Conservation (phyloP, 1,140 invertebrate species). For the Lepidotrigona ventralis region DNA sequence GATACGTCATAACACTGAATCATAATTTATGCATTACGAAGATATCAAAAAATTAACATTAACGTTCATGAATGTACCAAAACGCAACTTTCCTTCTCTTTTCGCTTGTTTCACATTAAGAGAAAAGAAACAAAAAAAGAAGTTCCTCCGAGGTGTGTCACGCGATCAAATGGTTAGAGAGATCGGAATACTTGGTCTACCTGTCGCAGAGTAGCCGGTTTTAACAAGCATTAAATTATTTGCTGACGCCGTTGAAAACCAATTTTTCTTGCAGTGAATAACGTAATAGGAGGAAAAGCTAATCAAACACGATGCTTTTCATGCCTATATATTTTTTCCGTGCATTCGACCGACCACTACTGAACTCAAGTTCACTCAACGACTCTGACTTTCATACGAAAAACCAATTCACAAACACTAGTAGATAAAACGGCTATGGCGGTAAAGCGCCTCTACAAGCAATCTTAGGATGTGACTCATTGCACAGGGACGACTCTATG, state of each 20-base stretch:
- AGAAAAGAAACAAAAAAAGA: background rate
- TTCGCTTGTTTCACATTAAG: background rate
- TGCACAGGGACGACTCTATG: conserved; percentile 45
- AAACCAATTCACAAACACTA: conserved; percentile 50
- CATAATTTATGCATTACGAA: conserved; percentile 2
- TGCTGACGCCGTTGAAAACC: conserved; percentile 5
- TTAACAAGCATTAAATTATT: conserved; percentile 34
- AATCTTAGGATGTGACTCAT: conserved; percentile 61
- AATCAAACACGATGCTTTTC: conserved; percentile 13
- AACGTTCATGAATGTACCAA: background rate
- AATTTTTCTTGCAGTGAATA: background rate
- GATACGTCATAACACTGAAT: conserved; percentile 17
- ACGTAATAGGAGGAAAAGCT: background rate
- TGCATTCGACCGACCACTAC: conserved; percentile 35
- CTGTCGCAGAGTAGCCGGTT: conserved; percentile 42
- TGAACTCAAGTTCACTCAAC: conserved; percentile 17
- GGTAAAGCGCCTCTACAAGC: conserved; percentile 50
- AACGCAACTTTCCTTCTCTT: background rate
- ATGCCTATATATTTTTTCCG: conserved; percentile 12
- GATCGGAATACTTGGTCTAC: conserved; percentile 35
- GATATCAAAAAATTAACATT: background rate
- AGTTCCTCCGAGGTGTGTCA: conserved; percentile 39
- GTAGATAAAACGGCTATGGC: conserved; percentile 33
- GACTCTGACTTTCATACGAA: conserved; percentile 47
- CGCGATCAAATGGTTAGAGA: conserved; percentile 13